Base-by-base conservation (phyloP, 2,797 vertebrate species). In the Uromys caudimaculatus region DNA sequence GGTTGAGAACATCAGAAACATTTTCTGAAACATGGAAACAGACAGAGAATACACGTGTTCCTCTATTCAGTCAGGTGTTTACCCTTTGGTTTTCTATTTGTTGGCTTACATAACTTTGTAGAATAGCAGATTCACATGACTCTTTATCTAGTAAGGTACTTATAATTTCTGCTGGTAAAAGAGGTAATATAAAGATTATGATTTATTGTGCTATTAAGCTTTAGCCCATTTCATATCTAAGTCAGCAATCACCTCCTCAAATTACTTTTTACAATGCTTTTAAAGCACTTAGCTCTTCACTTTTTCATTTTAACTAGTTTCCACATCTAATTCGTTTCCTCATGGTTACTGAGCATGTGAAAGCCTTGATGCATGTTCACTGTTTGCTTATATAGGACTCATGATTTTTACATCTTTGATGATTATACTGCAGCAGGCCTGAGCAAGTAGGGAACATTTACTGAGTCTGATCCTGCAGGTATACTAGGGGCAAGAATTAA, bases 221-320 rank as follows among this genome's bases (percentile, higher is more conserved):
- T 91, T 76, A 89, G 44, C 12, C 24, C 50, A 47, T 60, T 90
- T 71, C 62, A 75, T 90, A 77, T 82, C 58, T 71, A 90, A 64
- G n/a, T 24, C 3, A 73, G 35, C 7, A 73, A 10, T 92, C 27
- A 89, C 47, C 47, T 21, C 8, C 8, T 78, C 23, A 89, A 89
- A 73, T 75, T 90, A 3, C 32, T 47, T 92, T 78, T 35, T 71
- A 87, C 62, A 77, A 64, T 83, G 5, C 24, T 47, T 94, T 83
- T 35, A 64, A 87, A 94, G 54, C 47, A 79, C 41, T 23, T n/a
- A 41, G 71, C n/a, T 75, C 41, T 27, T n/a, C 24, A 73, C 35
- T 50, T 82, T 77, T 29, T 41, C 27, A 27, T 86, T 90, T 82
- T 38, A 93, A 77, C 54, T 96, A n/a, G 9, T 85, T 93, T 91